These are phyloP conservation scores for Watsonalla cultraria DNA, from an alignment of 2,888 invertebrate species.

Conservation along the genomic window DNA sequence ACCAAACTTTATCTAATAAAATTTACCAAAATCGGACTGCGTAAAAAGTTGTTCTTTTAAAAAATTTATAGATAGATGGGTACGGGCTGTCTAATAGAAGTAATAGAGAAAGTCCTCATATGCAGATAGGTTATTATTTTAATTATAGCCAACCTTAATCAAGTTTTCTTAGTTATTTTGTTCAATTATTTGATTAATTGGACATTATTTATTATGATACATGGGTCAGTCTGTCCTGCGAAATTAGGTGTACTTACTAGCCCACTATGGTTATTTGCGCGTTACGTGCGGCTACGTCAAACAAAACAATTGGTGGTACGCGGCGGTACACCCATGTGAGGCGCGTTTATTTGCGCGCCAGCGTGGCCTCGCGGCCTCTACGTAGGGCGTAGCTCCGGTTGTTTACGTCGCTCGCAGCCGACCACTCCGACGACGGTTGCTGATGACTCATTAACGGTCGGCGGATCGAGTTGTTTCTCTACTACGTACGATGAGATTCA, in stretches of 20 bases:
- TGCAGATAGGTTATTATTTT: no score
- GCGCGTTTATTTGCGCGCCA: constrained; percentile 55
- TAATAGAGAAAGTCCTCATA: no score
- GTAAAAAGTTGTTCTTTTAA: no score
- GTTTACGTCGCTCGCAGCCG: constrained; percentile 48
- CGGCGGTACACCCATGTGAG: constrained; percentile 54
- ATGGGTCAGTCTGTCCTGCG: not conserved
- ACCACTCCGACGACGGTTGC: constrained; percentile 21
- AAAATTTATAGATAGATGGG: no score
- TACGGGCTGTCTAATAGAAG: no score
- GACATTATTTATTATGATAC: no score
- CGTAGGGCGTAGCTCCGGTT: constrained; percentile 50
- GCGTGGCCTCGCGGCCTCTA: constrained; percentile 31
- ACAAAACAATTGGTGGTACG: constrained; percentile 44
- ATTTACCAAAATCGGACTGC: no score
- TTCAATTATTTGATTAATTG: no score
- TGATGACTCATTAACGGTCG: constrained; percentile 61
- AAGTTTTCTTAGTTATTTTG: no score
- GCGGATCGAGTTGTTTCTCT: constrained; percentile 27
- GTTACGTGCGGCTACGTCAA: constrained; percentile 19
- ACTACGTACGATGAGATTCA: constrained; percentile 6
- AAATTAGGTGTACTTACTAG: not conserved
- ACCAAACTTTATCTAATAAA: no score
- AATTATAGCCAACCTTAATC: no score
- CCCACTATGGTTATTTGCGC: constrained; percentile 13